Percentiles rank a stretch among this genome's conserved stretches.
Conservation (phyloP, 1,140 invertebrate genomes). For the Heterodera carotae region DNA sequence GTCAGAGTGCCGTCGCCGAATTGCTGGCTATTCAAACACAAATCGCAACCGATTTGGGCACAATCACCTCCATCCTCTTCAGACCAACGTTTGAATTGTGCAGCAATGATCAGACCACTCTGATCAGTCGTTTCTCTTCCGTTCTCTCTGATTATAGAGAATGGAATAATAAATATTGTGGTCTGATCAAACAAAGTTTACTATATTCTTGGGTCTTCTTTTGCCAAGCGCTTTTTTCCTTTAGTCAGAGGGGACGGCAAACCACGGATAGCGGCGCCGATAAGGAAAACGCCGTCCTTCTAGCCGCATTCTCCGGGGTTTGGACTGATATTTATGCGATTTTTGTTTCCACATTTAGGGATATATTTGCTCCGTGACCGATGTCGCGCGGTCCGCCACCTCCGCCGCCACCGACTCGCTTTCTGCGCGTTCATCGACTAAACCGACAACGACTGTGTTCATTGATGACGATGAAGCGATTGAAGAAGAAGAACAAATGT, state of each 20-base stretch:
- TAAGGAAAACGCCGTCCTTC: neutral
- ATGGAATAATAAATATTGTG: no score
- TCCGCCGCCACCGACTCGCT: no score
- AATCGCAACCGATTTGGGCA: slow-evolving; percentile 11
- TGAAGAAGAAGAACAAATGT: neutral
- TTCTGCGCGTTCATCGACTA: neutral
- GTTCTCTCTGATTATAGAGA: no score
- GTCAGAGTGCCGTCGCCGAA: neutral
- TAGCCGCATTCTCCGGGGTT: slow-evolving; percentile 20
- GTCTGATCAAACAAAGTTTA: no score
- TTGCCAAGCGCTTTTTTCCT: neutral
- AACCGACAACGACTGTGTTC: no score
- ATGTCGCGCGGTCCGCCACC: neutral
- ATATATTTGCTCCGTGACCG: slow-evolving; percentile 22
- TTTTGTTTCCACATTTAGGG: neutral
- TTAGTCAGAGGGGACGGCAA: neutral
- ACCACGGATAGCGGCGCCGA: no score
- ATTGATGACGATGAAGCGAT: slow-evolving; percentile 1
- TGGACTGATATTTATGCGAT: neutral
- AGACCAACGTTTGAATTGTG: neutral
- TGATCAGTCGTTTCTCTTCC: no score
- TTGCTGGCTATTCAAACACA: slow-evolving; percentile 3
- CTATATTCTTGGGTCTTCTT: no score
- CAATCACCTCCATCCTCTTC: slow-evolving; percentile 15
- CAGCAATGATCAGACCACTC: neutral